Conservation (phyloP, 2,888 invertebrate species). For the Epinotia bilunana region DNA sequence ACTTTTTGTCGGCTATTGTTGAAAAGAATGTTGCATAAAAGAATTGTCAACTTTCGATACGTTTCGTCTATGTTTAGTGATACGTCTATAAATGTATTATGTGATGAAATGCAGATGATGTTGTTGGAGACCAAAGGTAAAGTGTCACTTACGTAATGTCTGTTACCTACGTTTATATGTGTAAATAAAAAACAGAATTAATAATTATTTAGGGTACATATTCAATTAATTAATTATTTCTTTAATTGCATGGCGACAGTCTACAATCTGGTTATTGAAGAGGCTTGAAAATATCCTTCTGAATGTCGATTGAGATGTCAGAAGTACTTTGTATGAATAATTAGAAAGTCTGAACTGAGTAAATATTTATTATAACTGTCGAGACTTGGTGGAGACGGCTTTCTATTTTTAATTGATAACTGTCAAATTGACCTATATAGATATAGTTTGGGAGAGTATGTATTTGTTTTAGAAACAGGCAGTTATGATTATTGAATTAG, state of each 20-base stretch:
- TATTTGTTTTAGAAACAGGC: conserved; percentile 8
- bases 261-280: neutral
- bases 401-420: conserved; percentile 1
- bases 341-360: conserved; percentile 7
- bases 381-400: conserved; percentile 10
- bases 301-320: neutral
- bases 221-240: no score
- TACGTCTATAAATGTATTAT: neutral
- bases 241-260: no score
- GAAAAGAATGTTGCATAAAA: conserved; percentile 29
- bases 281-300: neutral
- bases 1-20: conserved; percentile 21
- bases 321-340: neutral
- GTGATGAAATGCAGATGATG: neutral
- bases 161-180: no score
- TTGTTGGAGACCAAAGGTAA: neutral
- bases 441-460: neutral
- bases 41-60: neutral
- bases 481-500: neutral
- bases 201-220: no score
- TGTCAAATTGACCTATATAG: neutral
- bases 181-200: no score
- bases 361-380: conserved; percentile 8
- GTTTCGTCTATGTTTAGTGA: neutral
- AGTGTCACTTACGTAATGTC: neutral